phyloP scores from a whole-genome alignment of 2,113 vertebrate genomes.

The Bungarus multicinctus region DNA sequence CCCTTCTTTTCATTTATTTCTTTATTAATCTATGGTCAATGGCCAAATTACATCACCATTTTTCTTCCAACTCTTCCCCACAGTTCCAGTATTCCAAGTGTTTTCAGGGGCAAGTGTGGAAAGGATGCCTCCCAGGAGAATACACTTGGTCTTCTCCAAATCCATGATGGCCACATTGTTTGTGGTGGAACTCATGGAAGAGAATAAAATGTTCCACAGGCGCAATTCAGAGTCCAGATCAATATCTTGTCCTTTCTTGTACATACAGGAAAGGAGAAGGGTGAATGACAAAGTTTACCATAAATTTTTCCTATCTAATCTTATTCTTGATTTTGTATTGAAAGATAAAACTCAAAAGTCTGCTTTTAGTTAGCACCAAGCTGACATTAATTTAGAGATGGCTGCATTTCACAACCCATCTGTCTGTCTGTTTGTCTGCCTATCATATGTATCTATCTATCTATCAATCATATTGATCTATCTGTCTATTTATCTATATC shows the following conservation, averaged over 20 bases:
- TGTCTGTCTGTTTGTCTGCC: no score
- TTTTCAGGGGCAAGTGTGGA: not conserved
- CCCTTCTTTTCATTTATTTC: not conserved
- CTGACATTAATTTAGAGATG: not conserved
- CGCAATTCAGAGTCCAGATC: not conserved
- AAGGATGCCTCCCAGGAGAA: not conserved
- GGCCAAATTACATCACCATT: not conserved
- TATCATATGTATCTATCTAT: no score
- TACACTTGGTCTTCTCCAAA: not conserved
- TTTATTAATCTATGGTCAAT: not conserved
- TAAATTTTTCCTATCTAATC: not conserved
- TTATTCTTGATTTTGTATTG: not conserved
- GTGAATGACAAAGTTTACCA: not conserved
- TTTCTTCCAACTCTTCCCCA: not conserved
- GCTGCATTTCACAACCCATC: not conserved
- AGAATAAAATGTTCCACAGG: not conserved
- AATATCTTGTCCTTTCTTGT: not conserved
- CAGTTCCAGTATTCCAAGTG: not conserved
- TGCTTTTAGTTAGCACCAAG: not conserved
- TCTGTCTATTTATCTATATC: no score
- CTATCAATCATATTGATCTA: no score
- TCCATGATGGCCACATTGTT: fast-evolving
- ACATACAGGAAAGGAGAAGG: not conserved
- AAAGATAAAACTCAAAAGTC: not conserved
- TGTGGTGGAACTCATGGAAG: not conserved